Percentiles rank a stretch among this genome's conserved stretches.
These are phyloP conservation scores for Caenorhabditis sp. DNA, from an alignment of 2,888 invertebrate species.

Conservation along the genomic window DNA sequence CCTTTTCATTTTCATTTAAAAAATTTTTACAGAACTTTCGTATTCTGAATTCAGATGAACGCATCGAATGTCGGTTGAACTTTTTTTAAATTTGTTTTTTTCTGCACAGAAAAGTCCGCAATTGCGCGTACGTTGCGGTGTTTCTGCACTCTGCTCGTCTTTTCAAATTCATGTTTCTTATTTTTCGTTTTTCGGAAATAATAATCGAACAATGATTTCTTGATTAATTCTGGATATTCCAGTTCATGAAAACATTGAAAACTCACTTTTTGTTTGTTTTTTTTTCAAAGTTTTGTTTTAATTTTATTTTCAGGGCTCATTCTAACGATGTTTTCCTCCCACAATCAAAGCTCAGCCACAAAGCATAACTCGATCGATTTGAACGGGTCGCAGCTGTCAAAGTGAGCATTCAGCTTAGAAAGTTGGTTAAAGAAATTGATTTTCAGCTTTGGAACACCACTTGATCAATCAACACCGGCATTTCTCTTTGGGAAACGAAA, in stretches of 20 bases:
- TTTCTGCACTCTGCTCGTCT: background rate
- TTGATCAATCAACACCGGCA: constrained; percentile 60
- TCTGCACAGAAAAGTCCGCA: background rate
- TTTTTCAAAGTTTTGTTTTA: too few relatives aligned
- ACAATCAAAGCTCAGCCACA: constrained; percentile 26
- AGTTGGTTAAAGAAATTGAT: background rate
- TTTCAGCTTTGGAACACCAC: constrained; percentile 57
- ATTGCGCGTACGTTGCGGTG: background rate
- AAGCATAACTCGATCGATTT: constrained; percentile 27
- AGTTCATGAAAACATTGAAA: too few relatives aligned
- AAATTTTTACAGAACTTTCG: too few relatives aligned
- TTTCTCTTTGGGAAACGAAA: constrained; percentile 56
- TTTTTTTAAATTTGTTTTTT: too few relatives aligned
- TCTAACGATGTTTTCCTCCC: constrained; percentile 33
- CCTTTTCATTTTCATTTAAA: too few relatives aligned
- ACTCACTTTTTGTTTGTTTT: background rate
- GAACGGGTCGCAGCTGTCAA: constrained; percentile 32
- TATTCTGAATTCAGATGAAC: too few relatives aligned
- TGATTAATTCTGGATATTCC: too few relatives aligned
- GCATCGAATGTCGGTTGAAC: too few relatives aligned
- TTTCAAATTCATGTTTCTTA: too few relatives aligned
- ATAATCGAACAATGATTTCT: too few relatives aligned
- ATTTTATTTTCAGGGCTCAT: too few relatives aligned
- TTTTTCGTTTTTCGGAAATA: too few relatives aligned
- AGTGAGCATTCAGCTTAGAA: constrained; percentile 10